These are phyloP conservation scores for Flabesymbios commensalis DNA, from an alignment of 2,888 invertebrate species.

Conservation along the genomic window DNA sequence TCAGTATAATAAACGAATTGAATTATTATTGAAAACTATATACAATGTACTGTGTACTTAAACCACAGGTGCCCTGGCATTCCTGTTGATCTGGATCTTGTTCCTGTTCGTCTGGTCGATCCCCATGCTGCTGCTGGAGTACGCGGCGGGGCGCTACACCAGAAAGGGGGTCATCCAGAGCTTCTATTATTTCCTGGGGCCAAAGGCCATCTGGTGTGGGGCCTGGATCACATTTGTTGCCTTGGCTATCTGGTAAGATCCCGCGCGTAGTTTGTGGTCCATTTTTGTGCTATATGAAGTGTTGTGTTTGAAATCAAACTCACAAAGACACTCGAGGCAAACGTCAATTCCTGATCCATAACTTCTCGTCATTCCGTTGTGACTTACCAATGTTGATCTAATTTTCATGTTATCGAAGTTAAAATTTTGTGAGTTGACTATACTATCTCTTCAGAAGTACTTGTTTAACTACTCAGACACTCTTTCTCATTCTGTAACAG, in stretches of 20 bases:
- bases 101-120: slow-evolving; percentile 55
- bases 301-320: no score
- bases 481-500: no score
- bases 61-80: slow-evolving; percentile 49
- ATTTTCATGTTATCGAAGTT: no score
- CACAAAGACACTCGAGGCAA: no score
- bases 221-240: slow-evolving; percentile 50
- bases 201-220: slow-evolving; percentile 51
- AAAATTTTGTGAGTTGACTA: no score
- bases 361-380: no score
- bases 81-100: slow-evolving; percentile 49
- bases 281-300: no score
- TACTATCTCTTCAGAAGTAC: no score
- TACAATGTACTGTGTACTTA: neutral
- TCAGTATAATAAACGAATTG: neutral
- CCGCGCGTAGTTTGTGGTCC: no score
- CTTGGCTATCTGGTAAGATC: slow-evolving; percentile 47
- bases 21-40: neutral
- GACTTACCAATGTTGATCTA: no score
- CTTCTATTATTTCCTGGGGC: slow-evolving; percentile 43
- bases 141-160: slow-evolving; percentile 51
- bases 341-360: no score
- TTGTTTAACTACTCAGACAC: no score
- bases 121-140: slow-evolving; percentile 52
- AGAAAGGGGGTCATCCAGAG: slow-evolving; percentile 46